Conservation (phyloP, 2,888 invertebrate species). For the Agrotis ipsilon region DNA sequence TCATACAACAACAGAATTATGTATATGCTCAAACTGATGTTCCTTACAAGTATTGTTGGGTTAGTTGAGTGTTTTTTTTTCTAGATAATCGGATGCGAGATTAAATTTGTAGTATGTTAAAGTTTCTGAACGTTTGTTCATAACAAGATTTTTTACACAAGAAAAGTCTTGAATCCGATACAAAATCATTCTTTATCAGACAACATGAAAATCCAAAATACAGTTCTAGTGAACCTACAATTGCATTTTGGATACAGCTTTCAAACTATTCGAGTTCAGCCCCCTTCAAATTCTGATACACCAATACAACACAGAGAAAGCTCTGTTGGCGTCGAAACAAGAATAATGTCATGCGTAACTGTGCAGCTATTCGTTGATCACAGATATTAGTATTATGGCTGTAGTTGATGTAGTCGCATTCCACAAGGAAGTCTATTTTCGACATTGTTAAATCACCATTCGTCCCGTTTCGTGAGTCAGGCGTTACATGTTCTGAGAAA, state of each 20-base stretch:
- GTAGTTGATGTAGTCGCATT: constrained; percentile 71
- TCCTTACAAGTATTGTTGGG: not conserved
- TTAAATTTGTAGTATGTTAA: too few species aligned
- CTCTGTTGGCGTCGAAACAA: constrained; percentile 27
- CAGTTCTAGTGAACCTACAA: too few species aligned
- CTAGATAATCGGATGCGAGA: not conserved
- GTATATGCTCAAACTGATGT: constrained; percentile 5
- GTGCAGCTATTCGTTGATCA: constrained; percentile 53
- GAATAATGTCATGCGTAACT: constrained; percentile 56
- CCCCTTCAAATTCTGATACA: constrained; percentile 23
- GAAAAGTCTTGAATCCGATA: too few species aligned
- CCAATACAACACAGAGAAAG: constrained; percentile 39
- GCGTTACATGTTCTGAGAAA: constrained; percentile 79
- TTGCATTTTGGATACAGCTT: too few species aligned
- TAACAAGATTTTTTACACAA: too few species aligned
- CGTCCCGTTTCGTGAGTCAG: constrained; percentile 79
- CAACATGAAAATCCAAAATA: too few species aligned
- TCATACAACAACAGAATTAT: constrained; percentile 2
- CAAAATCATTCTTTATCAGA: too few species aligned
- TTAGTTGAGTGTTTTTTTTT: not conserved
- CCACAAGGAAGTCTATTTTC: constrained; percentile 79
- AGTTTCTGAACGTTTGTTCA: too few species aligned
- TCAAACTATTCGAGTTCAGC: constrained; percentile 1
- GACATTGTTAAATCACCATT: constrained; percentile 78
- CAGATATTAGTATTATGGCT: constrained; percentile 63